A percentile compares a stretch with the other conserved stretches of the same genome.
These are phyloP conservation scores for Hyperoplus immaculatus DNA, from an alignment of 2,797 vertebrate species.

Conservation along the genomic window DNA sequence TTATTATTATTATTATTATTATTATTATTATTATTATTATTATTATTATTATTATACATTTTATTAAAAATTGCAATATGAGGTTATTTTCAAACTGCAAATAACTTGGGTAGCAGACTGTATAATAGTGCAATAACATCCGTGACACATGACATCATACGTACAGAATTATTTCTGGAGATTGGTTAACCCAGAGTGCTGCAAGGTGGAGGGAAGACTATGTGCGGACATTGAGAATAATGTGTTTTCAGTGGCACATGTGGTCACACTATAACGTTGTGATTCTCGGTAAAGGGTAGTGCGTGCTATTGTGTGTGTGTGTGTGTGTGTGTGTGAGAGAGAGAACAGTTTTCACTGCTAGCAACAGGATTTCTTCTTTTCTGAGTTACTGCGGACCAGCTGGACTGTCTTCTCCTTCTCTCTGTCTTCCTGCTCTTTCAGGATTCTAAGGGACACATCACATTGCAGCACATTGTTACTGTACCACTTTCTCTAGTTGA, in stretches of 20 bases:
- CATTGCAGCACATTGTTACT: background rate
- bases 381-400: constrained; percentile 70
- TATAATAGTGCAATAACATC: constrained; percentile 41
- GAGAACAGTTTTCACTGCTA: constrained; percentile 43
- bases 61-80: background rate
- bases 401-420: constrained; percentile 89
- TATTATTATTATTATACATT: background rate
- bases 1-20: no score
- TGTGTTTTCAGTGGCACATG: constrained; percentile 11
- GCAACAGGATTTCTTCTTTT: constrained; percentile 91
- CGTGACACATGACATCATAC: background rate
- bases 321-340: background rate
- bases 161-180: background rate
- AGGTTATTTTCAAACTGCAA: background rate
- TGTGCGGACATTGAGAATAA: constrained; percentile 12
- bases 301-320: constrained; percentile 34
- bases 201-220: constrained; percentile 17
- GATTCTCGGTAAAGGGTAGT: constrained; percentile 42
- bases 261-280: constrained; percentile 26
- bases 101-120: background rate
- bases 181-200: constrained; percentile 2
- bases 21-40: background rate
- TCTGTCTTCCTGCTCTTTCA: constrained; percentile 92
- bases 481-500: background rate
- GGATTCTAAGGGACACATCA: constrained; percentile 79